Percentiles rank a stretch among this genome's conserved stretches.
Conservation (phyloP, 2,113 vertebrate genomes). For the Zosterops pallidus region DNA sequence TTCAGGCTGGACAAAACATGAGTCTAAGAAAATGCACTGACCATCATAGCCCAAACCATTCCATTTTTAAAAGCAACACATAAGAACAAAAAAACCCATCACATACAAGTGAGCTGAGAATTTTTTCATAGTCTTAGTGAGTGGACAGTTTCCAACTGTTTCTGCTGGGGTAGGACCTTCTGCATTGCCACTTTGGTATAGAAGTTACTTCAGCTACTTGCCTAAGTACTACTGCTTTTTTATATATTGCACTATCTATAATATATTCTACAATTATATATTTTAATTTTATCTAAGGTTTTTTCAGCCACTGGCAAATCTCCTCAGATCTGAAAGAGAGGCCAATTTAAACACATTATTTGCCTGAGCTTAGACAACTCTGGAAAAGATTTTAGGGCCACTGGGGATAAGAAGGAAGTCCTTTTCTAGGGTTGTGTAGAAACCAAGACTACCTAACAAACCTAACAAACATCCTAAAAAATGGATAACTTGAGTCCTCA, state of each 20-base stretch:
- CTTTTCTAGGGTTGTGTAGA: neutral
- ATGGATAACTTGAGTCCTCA: neutral
- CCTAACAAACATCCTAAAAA: neutral
- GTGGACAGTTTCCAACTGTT: neutral
- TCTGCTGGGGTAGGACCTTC: neutral
- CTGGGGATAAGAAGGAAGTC: accelerated
- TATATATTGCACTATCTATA: neutral
- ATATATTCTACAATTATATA: neutral
- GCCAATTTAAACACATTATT: neutral
- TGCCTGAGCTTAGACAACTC: neutral
- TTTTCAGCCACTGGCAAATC: neutral
- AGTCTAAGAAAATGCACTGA: neutral
- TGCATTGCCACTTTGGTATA: accelerated
- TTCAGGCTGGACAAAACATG: neutral
- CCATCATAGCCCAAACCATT: neutral
- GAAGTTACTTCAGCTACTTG: neutral
- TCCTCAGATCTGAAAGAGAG: neutral
- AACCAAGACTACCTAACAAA: neutral
- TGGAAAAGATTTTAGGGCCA: neutral
- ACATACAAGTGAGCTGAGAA: neutral
- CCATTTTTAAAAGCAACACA: accelerated
- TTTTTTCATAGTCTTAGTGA: neutral
- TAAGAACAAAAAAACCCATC: neutral
- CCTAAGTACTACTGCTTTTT: neutral
- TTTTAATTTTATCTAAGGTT: neutral